Evolutionary conservation across 2,113 vertebrate genomes (phyloP), one percentile per base, ranked within the genome.

Genomic region (Psilopogon haemacephalus): DNA sequence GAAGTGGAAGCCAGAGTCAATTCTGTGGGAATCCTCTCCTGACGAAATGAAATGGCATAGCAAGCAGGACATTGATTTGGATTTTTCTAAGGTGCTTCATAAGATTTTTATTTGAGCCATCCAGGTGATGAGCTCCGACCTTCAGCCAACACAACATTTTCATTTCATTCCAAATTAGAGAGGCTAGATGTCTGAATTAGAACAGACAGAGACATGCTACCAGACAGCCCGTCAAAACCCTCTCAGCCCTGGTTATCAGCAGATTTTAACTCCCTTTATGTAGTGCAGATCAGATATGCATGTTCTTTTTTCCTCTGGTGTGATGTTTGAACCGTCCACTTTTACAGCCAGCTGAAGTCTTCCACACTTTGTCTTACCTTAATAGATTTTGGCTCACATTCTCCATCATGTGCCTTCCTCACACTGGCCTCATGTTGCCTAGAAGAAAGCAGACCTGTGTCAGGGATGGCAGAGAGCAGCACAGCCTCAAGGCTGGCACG

Each of bases 381-480:
- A 3, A 54, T 0, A 32, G 77, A 1, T 20, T 42, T 56, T 1
- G 11, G 80, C n/a, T 74, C 24, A 0, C 96, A 96, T 44, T 94
- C 73, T 68, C 96, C 96, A 40, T 95, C 76, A 8, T 92, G 40
- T 2, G 58, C 86, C 52, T 94, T 95, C 62, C 60, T 73, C 38
- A 96, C 92, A 0, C 16, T 84, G 42, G 20, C 7, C 0, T 8
- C 3, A 2, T 80, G 35, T 5, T 84, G 2, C n/a, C 96, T 96
- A 30, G 27, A 92, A 92, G 72, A 60, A 65, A 91, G 58, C 30
- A 93, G 62, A 48, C 4, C 35, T 5, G 9, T 6, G 15, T 88
- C 65, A 90, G 48, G 38, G 35, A 55, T 46, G 2, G 1, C 6
- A 40, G 40, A 38, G 40, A 64, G 19, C 15, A 9, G 13, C 35